Percentiles rank a stretch among this genome's conserved stretches.
These are phyloP conservation scores for Malaclemys terrapin DNA, from an alignment of 2,113 vertebrate genomes.

Conservation along the genomic window DNA sequence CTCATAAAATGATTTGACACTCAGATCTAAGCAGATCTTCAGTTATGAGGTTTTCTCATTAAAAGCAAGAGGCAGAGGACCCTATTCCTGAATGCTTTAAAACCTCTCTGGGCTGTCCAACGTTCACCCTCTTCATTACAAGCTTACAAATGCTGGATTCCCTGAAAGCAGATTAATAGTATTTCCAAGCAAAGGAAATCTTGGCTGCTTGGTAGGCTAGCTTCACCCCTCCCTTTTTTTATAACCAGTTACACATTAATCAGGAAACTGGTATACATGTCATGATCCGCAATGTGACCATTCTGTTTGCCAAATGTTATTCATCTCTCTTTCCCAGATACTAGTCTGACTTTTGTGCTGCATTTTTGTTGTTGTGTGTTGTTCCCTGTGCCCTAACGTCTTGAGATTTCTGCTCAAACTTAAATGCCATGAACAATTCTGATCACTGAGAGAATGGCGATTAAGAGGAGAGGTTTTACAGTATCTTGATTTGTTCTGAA, in stretches of 20 bases:
- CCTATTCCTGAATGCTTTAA: not conserved
- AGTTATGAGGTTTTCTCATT: not conserved
- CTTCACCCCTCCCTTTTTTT: not conserved
- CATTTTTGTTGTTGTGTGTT: not conserved
- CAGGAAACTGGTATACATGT: not conserved
- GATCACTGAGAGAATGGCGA: not conserved
- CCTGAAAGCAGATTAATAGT: not conserved
- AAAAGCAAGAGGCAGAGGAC: not conserved
- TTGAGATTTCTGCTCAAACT: too few relatives aligned
- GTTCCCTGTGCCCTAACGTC: not conserved
- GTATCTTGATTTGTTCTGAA: not conserved
- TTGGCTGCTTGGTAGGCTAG: not conserved
- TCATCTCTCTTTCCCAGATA: not conserved
- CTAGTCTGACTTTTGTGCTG: not conserved
- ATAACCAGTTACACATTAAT: not conserved
- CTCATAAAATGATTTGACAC: not conserved
- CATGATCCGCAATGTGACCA: not conserved
- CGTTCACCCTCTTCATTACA: not conserved
- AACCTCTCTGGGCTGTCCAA: not conserved
- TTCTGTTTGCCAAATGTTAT: not conserved
- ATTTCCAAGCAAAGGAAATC: slow-evolving; percentile 30
- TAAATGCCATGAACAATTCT: not conserved
- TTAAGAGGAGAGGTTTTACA: not conserved
- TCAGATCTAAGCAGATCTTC: not conserved
- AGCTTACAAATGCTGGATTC: not conserved